Evolutionary conservation across 2,113 vertebrate species (phyloP).

Genomic region (Ptilonorhynchus violaceus): DNA sequence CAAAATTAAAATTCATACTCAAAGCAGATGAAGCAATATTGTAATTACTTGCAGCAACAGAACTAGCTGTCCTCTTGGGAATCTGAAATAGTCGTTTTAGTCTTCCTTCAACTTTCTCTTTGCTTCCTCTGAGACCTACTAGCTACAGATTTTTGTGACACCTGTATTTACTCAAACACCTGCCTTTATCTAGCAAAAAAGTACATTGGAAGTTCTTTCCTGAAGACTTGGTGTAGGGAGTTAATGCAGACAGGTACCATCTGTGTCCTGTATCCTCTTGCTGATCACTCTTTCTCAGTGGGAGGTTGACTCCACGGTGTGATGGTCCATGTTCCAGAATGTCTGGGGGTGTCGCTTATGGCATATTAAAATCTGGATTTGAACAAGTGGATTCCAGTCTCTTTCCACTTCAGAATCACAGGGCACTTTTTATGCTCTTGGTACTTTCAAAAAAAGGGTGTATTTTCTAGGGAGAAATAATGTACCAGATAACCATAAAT

Average conservation of each 20-base stretch:
- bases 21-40: not conserved
- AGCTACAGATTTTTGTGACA: not conserved
- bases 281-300: not conserved
- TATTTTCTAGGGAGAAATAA: not conserved
- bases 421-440: not conserved
- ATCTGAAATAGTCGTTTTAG: not conserved
- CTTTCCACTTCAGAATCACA: not conserved
- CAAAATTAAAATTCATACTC: not conserved
- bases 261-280: not conserved
- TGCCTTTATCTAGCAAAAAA: not conserved
- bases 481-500: not conserved
- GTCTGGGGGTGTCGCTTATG: not conserved
- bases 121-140: not conserved
- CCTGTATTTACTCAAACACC: not conserved
- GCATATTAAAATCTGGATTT: not conserved
- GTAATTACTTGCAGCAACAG: not conserved
- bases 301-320: not conserved
- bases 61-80: not conserved
- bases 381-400: not conserved
- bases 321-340: not conserved
- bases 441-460: not conserved
- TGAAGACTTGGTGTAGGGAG: not conserved
- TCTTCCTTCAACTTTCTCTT: not conserved
- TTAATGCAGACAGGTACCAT: not conserved
- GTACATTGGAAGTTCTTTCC: not conserved